These are phyloP conservation scores for Aphyosemion australe DNA, from an alignment of 2,113 vertebrate species.

Conservation along the genomic window DNA sequence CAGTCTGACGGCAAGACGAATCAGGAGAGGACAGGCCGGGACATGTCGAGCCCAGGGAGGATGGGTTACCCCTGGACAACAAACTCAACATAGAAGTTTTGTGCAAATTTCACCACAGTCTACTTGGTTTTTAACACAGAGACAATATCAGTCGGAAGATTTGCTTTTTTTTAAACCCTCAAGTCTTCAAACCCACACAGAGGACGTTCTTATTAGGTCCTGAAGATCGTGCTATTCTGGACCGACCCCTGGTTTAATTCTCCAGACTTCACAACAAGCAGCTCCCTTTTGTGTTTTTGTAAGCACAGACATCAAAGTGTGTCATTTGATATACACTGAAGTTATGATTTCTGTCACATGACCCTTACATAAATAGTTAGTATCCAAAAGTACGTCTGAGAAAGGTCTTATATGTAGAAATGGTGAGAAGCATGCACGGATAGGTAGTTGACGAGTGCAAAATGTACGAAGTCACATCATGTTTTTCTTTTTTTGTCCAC, in stretches of 20 bases:
- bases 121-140: conserved; percentile 73
- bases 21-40: conserved; percentile 67
- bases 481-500: conserved; percentile 50
- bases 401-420: conserved; percentile 77
- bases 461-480: conserved; percentile 74
- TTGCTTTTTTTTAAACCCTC: conserved; percentile 24
- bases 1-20: conserved; percentile 71
- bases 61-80: conserved; percentile 53
- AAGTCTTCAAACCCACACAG: conserved; percentile 44
- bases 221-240: conserved; percentile 42
- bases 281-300: conserved; percentile 60
- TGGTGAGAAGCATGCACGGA: conserved; percentile 80
- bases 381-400: conserved; percentile 76
- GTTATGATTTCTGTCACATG: conserved; percentile 74
- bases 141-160: conserved; percentile 61
- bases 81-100: conserved; percentile 67
- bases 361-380: conserved; percentile 77
- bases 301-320: conserved; percentile 73
- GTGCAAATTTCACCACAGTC: conserved; percentile 75
- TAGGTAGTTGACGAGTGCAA: conserved; percentile 80
- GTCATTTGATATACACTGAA: conserved; percentile 73
- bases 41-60: conserved; percentile 60
- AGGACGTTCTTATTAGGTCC: conserved; percentile 60
- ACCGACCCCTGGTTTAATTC: conserved; percentile 41
- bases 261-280: conserved; percentile 55